Conservation (phyloP, 2,113 vertebrate genomes). For the Micronycteris hirsuta region DNA sequence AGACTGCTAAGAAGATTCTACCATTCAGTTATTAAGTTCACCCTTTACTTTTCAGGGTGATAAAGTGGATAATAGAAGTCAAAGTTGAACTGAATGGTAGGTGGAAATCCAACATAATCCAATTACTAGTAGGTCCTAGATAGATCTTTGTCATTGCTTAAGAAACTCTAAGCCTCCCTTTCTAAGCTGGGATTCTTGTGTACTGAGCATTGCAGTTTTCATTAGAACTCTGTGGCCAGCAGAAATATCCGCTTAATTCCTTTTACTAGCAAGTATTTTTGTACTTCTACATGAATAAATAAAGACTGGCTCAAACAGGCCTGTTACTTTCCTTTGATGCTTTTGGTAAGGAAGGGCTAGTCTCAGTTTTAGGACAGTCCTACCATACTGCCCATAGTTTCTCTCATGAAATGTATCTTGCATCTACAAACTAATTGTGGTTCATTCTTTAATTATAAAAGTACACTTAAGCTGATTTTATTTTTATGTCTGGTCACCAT, state of each 20-base stretch:
- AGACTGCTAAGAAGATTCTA: background rate
- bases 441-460: background rate
- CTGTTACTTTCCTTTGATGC: background rate
- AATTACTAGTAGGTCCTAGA: background rate
- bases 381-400: background rate
- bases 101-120: background rate
- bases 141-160: background rate
- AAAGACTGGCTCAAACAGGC: background rate
- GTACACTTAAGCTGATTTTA: background rate
- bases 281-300: constrained; percentile 1
- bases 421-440: background rate
- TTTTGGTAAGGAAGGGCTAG: background rate
- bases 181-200: background rate
- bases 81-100: background rate
- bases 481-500: background rate
- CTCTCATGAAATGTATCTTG: background rate
- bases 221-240: background rate
- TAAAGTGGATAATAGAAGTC: constrained; percentile 21
- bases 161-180: background rate
- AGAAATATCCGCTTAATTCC: background rate
- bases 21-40: background rate
- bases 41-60: background rate
- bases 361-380: background rate
- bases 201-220: background rate
- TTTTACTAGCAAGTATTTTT: constrained; percentile 47